Percentiles rank a stretch among this genome's conserved stretches.
These are phyloP conservation scores for Xylocampa areola DNA, from an alignment of 2,888 invertebrate species.

Conservation along the genomic window DNA sequence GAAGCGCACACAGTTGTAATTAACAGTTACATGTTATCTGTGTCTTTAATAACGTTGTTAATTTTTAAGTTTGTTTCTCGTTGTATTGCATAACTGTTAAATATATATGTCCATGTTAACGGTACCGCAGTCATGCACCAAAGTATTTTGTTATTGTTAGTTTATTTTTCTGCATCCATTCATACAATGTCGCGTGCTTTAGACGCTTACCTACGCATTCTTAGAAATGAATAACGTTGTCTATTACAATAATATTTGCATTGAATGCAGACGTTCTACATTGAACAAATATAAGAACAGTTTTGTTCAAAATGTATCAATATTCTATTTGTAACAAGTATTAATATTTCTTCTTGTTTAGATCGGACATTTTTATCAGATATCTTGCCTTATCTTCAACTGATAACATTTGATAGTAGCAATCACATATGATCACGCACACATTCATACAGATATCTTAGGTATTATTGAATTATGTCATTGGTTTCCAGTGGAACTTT, in stretches of 20 bases:
- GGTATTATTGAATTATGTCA: constrained; percentile 24
- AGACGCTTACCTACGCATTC: constrained; percentile 21
- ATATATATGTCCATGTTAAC: constrained; percentile 5
- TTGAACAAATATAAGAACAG: background rate
- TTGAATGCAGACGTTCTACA: background rate
- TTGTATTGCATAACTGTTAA: constrained; percentile 16
- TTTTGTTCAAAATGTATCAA: background rate
- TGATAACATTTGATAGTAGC: constrained; percentile 26
- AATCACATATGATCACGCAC: constrained; percentile 26
- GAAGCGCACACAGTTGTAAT: constrained; percentile 23
- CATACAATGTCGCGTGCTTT: constrained; percentile 27
- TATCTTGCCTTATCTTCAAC: constrained; percentile 26
- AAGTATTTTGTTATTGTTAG: constrained; percentile 39
- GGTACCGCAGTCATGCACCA: constrained; percentile 11
- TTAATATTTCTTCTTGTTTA: constrained; percentile 21
- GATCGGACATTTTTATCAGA: constrained; percentile 22
- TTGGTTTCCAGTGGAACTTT: constrained; percentile 14
- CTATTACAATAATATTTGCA: constrained; percentile 39
- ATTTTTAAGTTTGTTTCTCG: constrained; percentile 17
- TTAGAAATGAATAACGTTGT: constrained; percentile 24
- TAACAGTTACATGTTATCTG: constrained; percentile 28
- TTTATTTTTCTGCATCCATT: constrained; percentile 18
- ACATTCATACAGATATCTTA: background rate
- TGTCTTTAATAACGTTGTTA: constrained; percentile 24
- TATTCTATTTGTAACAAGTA: background rate